phyloP scores from a whole-genome alignment of 1,140 invertebrate species.

The Aleiodes sp. region DNA sequence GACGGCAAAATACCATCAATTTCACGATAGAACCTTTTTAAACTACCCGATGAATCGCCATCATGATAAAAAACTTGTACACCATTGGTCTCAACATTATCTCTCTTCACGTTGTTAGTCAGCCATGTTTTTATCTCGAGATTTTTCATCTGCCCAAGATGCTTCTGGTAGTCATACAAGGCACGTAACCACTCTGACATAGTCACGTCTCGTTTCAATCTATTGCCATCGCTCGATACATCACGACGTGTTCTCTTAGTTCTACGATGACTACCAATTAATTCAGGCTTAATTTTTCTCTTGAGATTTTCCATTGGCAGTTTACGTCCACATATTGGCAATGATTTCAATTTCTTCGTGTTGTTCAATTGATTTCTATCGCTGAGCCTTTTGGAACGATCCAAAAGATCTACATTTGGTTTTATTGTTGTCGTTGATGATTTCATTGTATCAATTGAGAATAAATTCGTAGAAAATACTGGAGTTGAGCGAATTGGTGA shows the following conservation, averaged over 20 bases:
- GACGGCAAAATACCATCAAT: no score
- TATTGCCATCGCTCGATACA: not conserved
- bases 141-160: no score
- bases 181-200: no score
- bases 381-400: not conserved
- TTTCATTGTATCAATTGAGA: not conserved
- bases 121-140: no score
- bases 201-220: no score
- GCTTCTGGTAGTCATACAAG: no score
- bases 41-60: no score
- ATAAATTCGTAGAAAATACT: not conserved
- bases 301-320: not conserved
- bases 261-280: not conserved
- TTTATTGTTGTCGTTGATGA: not conserved
- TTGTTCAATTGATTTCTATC: not conserved
- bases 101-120: no score
- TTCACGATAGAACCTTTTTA: no score
- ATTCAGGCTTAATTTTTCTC: no score
- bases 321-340: not conserved
- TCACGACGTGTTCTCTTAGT: not conserved
- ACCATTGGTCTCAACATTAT: no score
- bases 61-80: no score
- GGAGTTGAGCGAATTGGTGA: not conserved
- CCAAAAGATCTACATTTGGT: not conserved
- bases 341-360: not conserved